Percentiles rank a stretch among this genome's conserved stretches.
Conservation (phyloP, 2,797 vertebrate species). For the Erpetoichthys calabaricus region DNA sequence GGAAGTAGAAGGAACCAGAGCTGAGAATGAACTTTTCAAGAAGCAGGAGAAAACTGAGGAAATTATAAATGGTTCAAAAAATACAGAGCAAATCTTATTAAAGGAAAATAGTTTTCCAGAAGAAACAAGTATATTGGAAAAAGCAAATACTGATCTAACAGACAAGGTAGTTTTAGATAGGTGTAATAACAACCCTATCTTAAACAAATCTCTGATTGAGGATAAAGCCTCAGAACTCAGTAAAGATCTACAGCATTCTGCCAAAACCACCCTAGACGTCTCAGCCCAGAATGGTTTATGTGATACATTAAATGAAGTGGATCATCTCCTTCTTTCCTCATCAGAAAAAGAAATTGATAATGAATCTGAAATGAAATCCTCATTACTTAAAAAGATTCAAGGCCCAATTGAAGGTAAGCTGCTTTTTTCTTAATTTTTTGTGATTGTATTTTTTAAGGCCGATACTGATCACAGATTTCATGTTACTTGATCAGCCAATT, state of each 20-base stretch:
- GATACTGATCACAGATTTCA: too few relatives aligned
- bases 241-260: constrained; percentile 28
- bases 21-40: constrained; percentile 28
- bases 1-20: constrained; percentile 22
- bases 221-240: constrained; percentile 22
- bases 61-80: constrained; percentile 15
- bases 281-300: constrained; percentile 30
- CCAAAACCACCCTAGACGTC: constrained; percentile 27
- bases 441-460: too few relatives aligned
- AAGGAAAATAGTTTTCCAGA: constrained; percentile 12
- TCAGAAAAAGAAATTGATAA: constrained; percentile 46
- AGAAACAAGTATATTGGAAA: constrained; percentile 11
- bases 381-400: constrained; percentile 85
- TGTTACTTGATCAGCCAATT: too few relatives aligned
- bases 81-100: constrained; percentile 17
- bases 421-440: constrained; percentile 8
- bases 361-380: constrained; percentile 78
- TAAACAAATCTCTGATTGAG: constrained; percentile 19
- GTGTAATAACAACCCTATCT: constrained; percentile 3
- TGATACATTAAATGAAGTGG: constrained; percentile 30
- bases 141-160: constrained; percentile 1
- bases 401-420: constrained; percentile 83
- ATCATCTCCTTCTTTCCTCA: constrained; percentile 4
- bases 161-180: constrained; percentile 21
- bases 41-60: constrained; percentile 42